Percentiles rank a stretch among this genome's conserved stretches.
These are phyloP conservation scores for Brenthis hecate DNA, from an alignment of 2,888 invertebrate species.

Conservation along the genomic window DNA sequence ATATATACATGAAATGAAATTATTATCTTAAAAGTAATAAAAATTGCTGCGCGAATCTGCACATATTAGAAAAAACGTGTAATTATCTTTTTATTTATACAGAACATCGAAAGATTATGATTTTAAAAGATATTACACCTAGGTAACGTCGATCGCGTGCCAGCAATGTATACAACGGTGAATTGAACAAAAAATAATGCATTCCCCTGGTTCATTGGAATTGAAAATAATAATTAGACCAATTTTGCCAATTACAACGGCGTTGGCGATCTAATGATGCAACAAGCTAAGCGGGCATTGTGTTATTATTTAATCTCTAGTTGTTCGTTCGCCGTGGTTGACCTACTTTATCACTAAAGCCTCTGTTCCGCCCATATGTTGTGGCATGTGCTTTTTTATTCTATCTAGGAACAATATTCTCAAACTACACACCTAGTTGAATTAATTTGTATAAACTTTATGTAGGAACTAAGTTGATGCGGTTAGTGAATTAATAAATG, in stretches of 20 bases:
- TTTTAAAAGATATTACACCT: not conserved
- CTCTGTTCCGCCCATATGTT: constrained; percentile 13
- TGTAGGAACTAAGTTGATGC: too few species aligned
- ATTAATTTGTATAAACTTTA: not conserved
- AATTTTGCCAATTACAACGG: constrained; percentile 69
- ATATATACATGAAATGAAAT: too few species aligned
- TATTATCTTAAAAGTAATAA: too few species aligned
- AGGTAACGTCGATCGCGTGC: not conserved
- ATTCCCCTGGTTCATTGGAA: constrained; percentile 43
- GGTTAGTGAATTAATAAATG: too few species aligned
- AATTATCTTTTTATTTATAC: too few species aligned
- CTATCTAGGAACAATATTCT: not conserved
- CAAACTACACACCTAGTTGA: not conserved
- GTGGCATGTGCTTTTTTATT: constrained; percentile 2
- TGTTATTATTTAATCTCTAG: constrained; percentile 57
- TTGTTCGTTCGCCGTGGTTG: constrained; percentile 21
- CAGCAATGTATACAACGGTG: constrained; percentile 17
- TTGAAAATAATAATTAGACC: constrained; percentile 63
- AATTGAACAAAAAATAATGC: constrained; percentile 21
- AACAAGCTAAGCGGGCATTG: constrained; percentile 53
- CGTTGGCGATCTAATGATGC: constrained; percentile 55
- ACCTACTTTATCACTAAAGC: constrained; percentile 23
- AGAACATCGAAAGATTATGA: not conserved
- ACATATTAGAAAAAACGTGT: too few species aligned
- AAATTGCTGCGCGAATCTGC: too few species aligned